Conservation (phyloP, 2,888 invertebrate genomes). For the Entomobrya multifasciata region DNA sequence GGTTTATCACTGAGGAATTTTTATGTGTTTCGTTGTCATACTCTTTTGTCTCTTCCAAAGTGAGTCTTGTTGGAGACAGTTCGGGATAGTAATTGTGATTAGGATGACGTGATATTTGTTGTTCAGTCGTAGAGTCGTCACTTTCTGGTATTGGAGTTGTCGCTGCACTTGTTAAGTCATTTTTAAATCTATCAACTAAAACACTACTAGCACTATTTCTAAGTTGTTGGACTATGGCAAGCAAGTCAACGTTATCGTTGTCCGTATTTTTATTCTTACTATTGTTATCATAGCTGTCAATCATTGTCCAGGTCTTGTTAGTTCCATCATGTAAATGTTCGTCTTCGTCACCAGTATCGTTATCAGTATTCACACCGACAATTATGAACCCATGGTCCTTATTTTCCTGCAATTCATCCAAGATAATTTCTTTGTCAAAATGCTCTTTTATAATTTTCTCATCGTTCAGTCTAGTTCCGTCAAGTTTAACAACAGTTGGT, state of each 20-base stretch:
- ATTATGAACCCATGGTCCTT: conserved; percentile 60
- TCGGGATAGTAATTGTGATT: conserved; percentile 76
- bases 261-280: conserved; percentile 15
- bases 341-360: conserved; percentile 57
- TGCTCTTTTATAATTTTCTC: conserved; percentile 55
- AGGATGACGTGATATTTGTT: conserved; percentile 68
- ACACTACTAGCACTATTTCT: conserved; percentile 61
- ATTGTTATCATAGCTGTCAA: conserved; percentile 35
- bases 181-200: conserved; percentile 33
- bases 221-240: conserved; percentile 63
- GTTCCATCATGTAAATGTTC: conserved; percentile 33
- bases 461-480: conserved; percentile 57
- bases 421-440: conserved; percentile 67
- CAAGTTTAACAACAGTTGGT: conserved; percentile 55
- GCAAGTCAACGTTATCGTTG: conserved; percentile 36
- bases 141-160: not conserved
- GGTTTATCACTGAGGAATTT: conserved; percentile 70
- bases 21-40: not conserved
- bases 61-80: conserved; percentile 32
- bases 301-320: conserved; percentile 37
- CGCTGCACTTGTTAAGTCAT: not conserved
- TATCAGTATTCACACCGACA: conserved; percentile 40
- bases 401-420: conserved; percentile 68
- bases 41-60: conserved; percentile 5
- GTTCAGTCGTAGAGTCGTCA: not conserved